Evolutionary conservation across 1,140 invertebrate genomes (phyloP).

Genomic region (Goniozus legneri): DNA sequence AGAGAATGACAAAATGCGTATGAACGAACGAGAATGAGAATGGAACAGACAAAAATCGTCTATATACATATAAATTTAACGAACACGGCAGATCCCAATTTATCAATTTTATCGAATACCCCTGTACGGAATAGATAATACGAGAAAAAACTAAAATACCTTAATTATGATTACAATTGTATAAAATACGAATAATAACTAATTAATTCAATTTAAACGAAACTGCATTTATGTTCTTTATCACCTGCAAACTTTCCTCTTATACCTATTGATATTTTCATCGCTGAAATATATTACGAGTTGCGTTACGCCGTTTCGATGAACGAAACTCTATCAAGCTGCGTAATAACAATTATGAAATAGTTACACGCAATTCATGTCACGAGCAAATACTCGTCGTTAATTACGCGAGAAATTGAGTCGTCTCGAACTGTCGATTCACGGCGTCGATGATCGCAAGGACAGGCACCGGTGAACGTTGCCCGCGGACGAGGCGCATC

Average conservation of each 20-base stretch:
- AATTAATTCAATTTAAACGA: conserved; percentile 49
- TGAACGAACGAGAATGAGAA: conserved; percentile 3
- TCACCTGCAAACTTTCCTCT: too few species aligned
- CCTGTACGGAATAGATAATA: conserved; percentile 49
- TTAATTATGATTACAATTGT: conserved; percentile 54
- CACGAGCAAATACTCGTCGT: too few species aligned
- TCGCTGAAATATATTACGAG: too few species aligned
- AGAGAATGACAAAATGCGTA: conserved; percentile 10
- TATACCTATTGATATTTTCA: too few species aligned
- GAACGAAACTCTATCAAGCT: too few species aligned
- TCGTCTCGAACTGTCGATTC: too few species aligned
- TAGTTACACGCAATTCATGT: too few species aligned
- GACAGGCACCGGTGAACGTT: too few species aligned
- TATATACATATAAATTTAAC: conserved; percentile 30
- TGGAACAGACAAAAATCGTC: conserved; percentile 22
- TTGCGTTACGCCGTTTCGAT: too few species aligned
- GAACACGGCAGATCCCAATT: conserved; percentile 27
- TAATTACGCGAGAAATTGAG: too few species aligned
- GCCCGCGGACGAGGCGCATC: conserved; percentile 5
- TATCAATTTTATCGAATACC: conserved; percentile 39
- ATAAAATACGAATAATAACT: conserved; percentile 54
- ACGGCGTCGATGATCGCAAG: conserved; percentile 7
- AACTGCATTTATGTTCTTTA: background rate
- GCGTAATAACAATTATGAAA: too few species aligned
- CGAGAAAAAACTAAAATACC: conserved; percentile 47